Evolutionary conservation across 2,888 invertebrate genomes (phyloP).

Genomic region (Leptopilina myrica): DNA sequence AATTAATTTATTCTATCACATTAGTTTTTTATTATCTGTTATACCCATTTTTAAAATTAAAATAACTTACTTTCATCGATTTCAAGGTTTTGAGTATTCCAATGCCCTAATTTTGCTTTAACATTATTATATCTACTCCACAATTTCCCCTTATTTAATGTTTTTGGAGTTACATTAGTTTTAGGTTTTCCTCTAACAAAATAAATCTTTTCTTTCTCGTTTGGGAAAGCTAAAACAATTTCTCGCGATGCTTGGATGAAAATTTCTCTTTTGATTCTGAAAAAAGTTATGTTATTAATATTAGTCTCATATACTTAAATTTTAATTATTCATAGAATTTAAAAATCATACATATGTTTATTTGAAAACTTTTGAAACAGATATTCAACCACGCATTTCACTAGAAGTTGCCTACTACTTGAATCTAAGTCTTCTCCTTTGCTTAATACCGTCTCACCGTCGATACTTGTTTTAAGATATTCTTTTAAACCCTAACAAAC

Average conservation of each 20-base stretch:
- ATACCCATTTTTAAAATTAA: background rate
- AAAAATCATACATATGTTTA: background rate
- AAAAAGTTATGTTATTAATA: background rate
- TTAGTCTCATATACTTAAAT: too few species aligned
- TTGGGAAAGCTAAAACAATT: background rate
- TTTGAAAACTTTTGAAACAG: background rate
- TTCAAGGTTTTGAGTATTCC: background rate
- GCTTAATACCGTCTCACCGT: background rate
- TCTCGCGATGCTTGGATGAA: background rate
- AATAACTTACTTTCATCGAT: background rate
- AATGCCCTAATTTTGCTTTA: background rate
- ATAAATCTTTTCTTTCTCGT: constrained; percentile 4
- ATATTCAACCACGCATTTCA: background rate
- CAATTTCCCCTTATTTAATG: constrained; percentile 1
- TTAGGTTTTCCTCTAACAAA: constrained; percentile 6
- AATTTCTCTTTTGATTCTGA: constrained; percentile 7
- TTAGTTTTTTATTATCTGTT: too few species aligned
- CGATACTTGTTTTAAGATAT: background rate
- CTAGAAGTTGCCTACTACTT: background rate
- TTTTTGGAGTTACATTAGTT: background rate
- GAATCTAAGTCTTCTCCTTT: background rate
- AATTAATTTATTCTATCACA: too few species aligned
- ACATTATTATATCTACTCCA: background rate
- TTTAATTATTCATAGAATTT: background rate
- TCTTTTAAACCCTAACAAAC: background rate